Evolutionary conservation across 2,797 vertebrate genomes (phyloP).

Genomic region (Pipistrellus pygmaeus): DNA sequence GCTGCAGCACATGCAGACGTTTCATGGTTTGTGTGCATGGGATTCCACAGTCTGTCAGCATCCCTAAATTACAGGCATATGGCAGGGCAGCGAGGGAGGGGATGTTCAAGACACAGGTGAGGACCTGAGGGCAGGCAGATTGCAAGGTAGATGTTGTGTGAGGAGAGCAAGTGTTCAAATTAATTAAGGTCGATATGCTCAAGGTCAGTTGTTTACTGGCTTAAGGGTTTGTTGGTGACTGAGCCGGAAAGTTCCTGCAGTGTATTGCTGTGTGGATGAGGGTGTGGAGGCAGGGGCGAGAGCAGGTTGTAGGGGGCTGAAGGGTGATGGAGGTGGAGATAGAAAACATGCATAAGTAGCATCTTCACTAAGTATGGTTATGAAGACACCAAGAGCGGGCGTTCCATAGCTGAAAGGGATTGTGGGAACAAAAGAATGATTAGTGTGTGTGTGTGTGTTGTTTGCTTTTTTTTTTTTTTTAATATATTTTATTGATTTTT

Average conservation of each 20-base stretch:
- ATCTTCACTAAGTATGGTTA: neutral
- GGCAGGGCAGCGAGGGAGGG: neutral
- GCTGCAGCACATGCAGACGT: neutral
- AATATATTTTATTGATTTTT: too few relatives aligned
- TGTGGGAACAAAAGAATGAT: neutral
- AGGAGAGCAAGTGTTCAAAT: neutral
- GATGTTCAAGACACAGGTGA: neutral
- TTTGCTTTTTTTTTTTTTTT: conserved; percentile 30
- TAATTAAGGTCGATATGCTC: neutral
- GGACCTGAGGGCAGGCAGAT: neutral
- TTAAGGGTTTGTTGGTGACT: neutral
- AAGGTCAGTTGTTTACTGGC: neutral
- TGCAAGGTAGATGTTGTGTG: neutral
- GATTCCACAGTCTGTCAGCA: neutral
- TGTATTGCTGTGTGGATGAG: neutral
- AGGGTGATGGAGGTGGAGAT: neutral
- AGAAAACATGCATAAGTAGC: neutral
- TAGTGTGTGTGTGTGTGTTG: neutral
- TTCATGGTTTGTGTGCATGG: neutral
- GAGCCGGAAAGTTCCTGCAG: neutral
- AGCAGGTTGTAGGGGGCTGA: neutral
- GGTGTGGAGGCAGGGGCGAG: neutral
- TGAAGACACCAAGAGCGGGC: neutral
- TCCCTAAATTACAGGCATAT: neutral
- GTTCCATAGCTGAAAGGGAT: neutral